A percentile compares a stretch with the other conserved stretches of the same genome.
Conservation (phyloP, 2,113 vertebrate genomes). For the Saimiri boliviensis region DNA sequence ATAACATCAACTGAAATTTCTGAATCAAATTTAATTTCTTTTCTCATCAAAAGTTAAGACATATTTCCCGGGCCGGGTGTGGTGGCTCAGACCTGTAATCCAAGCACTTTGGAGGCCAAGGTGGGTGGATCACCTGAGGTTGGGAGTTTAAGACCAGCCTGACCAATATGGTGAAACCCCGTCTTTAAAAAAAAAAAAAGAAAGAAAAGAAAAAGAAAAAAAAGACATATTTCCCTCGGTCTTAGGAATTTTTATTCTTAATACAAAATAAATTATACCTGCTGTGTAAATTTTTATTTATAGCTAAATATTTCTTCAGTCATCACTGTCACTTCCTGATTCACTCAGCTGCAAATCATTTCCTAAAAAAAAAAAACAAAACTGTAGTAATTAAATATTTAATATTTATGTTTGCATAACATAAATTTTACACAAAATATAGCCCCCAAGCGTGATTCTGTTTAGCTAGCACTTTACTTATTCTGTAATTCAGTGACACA, state of each 20-base stretch:
- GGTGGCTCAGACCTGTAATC: no score
- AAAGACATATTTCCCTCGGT: slow-evolving; percentile 74
- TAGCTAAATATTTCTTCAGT: slow-evolving; percentile 84
- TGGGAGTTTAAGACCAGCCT: no score
- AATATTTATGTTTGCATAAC: background rate
- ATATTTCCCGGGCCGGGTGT: slow-evolving; percentile 48
- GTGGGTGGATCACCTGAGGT: no score
- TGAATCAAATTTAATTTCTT: slow-evolving; percentile 70
- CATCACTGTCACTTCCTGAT: slow-evolving; percentile 96
- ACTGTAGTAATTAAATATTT: slow-evolving; percentile 18
- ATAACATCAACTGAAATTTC: slow-evolving; percentile 80
- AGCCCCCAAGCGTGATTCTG: background rate
- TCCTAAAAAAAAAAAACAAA: slow-evolving; percentile 87
- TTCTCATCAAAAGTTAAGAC: slow-evolving; percentile 79
- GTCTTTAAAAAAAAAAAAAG: no score
- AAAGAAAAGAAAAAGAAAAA: no score
- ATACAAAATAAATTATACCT: slow-evolving; percentile 81
- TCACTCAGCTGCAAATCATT: slow-evolving; percentile 98
- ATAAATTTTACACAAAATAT: slow-evolving; percentile 1
- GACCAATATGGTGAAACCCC: no score
- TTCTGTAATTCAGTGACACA: background rate
- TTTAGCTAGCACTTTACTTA: background rate
- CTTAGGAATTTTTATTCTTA: slow-evolving; percentile 78
- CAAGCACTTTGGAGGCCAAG: no score
- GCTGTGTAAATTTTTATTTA: slow-evolving; percentile 72